Percentiles rank a stretch among this genome's conserved stretches.
phyloP scores from a whole-genome alignment of 1,140 invertebrate genomes.

The Archivesica marissinica region DNA sequence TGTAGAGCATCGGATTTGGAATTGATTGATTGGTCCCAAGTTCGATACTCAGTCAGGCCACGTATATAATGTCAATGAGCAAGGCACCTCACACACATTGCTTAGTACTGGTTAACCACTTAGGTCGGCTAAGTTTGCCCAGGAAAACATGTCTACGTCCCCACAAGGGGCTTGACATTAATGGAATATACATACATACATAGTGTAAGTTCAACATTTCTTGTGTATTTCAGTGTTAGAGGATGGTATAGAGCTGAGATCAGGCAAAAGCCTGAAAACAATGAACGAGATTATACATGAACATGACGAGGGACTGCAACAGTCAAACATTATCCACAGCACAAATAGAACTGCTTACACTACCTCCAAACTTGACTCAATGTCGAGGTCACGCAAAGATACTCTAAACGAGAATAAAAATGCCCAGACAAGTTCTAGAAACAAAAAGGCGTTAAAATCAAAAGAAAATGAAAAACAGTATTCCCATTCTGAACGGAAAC shows the following conservation, averaged over 20 bases:
- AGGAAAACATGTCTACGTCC: no score
- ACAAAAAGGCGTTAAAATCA: constrained; percentile 19
- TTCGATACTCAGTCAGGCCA: no score
- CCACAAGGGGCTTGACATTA: no score
- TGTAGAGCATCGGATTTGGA: no score
- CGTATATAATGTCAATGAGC: no score
- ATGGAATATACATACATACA: no score
- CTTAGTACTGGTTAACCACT: no score
- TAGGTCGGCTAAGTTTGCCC: no score
- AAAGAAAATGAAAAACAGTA: constrained; percentile 18
- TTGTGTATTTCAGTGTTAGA: constrained; percentile 61
- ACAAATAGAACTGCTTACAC: constrained; percentile 1
- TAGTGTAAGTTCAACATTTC: constrained; percentile 1
- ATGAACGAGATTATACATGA: constrained; percentile 48
- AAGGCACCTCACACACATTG: no score
- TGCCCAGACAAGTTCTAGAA: constrained; percentile 13
- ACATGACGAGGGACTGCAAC: constrained; percentile 33
- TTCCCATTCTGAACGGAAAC: constrained; percentile 39
- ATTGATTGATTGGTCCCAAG: no score
- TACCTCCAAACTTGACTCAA: constrained; percentile 33
- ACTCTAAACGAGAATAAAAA: constrained; percentile 26
- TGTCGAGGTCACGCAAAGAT: constrained; percentile 21
- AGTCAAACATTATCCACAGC: constrained; percentile 30
- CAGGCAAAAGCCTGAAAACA: constrained; percentile 70
- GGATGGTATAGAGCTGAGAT: constrained; percentile 75